Conservation (phyloP, 2,797 vertebrate genomes). For the Phataginus tricuspis region DNA sequence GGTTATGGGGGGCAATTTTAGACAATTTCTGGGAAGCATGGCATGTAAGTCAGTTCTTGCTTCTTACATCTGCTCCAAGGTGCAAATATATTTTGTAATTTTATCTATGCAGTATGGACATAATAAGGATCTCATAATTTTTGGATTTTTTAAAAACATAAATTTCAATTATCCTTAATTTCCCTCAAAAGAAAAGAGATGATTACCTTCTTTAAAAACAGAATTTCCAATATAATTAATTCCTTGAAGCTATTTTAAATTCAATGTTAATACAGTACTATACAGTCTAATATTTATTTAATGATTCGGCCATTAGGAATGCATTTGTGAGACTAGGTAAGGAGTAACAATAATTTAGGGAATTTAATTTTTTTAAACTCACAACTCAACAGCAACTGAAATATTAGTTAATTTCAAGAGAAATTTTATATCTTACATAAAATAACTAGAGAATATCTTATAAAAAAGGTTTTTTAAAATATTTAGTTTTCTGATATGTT, state of each 20-base stretch:
- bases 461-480: background rate
- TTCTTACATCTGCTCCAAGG: background rate
- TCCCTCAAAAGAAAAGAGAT: background rate
- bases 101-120: background rate
- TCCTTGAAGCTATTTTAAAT: background rate
- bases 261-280: background rate
- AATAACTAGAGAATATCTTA: background rate
- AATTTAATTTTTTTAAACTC: background rate
- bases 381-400: background rate
- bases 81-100: background rate
- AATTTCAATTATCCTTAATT: background rate
- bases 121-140: background rate
- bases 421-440: background rate
- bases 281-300: background rate
- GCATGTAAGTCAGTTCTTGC: background rate
- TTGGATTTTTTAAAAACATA: background rate
- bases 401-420: background rate
- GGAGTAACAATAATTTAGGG: background rate
- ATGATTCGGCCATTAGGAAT: background rate
- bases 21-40: background rate
- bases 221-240: background rate
- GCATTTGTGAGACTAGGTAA: background rate
- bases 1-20: background rate
- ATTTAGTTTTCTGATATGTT: background rate
- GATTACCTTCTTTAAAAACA: background rate